Base-by-base conservation (phyloP, 1,140 invertebrate species). In the Drosophila azteca region DNA sequence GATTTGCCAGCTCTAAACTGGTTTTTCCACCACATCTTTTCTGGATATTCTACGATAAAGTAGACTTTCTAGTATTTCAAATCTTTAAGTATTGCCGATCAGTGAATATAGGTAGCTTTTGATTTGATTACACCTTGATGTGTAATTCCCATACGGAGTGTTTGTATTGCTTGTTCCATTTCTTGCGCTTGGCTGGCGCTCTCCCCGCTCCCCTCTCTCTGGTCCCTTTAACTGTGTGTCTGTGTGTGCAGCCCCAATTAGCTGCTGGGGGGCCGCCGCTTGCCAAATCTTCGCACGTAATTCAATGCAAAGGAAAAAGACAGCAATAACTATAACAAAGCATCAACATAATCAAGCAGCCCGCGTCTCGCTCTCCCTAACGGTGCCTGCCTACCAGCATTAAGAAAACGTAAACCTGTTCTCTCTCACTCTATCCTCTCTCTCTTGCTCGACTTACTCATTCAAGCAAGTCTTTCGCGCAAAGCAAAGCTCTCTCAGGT, bases 261-360 rank as follows among this genome's bases (percentile, higher is more conserved):
- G 81, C 65, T 49, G 48, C 48, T 72, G 53, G 49, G 63, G 76
- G 74, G 60, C 7, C 76, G 9, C 72, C 44, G 68, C 74, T 85
- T 75, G 78, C 69, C 65, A 74, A 87, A 81, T 71, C 68, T 79
- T 69, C 6, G 82, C 82, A 81, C 82, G 77, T 81, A 85, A 85
- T 81, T 46, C 45, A 81, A 87, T 61, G 65, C 66, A 79, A 70
- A 80, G 77, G 20, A 17, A 49, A 45, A 54, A 45, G 43, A 29
- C 55, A 44, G 26, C 39, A 68, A 50, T 20, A 69, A 58, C 64
- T 50, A 69, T 65, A 69, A 48, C 48, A 55, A 48, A 65, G 66
- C 44, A 78, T 82, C 69, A 85, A 55, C 83, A 87, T 79, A 87
- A 87, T 82, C 69, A 62, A 63, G 63, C 35, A 46, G 52, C 65